Evolutionary conservation across 2,888 invertebrate species (phyloP).

Genomic region (Pteria penguin): DNA sequence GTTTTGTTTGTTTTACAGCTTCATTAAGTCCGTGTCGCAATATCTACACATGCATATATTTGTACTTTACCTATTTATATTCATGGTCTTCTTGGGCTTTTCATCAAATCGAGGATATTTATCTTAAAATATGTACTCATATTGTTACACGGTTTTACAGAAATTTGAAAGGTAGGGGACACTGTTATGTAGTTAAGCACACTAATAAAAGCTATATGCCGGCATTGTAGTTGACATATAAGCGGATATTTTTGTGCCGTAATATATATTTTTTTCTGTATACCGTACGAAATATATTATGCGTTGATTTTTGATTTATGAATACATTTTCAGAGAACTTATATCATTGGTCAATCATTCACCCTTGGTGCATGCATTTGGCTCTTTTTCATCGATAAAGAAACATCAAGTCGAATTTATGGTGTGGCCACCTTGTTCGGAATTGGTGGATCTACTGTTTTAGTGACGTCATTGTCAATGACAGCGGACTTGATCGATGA

Average conservation of each 20-base stretch:
- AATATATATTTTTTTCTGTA: background rate
- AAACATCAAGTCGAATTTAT: slow-evolving; percentile 8
- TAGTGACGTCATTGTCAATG: slow-evolving; percentile 29
- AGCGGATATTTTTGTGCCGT: background rate
- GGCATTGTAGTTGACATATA: too few species aligned
- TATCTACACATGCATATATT: too few species aligned
- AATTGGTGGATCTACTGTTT: slow-evolving; percentile 14
- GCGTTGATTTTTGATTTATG: background rate
- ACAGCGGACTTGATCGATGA: slow-evolving; percentile 24
- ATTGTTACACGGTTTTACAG: too few species aligned
- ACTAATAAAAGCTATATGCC: too few species aligned
- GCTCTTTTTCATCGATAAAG: slow-evolving; percentile 15
- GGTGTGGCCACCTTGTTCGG: slow-evolving; percentile 20
- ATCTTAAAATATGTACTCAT: too few species aligned
- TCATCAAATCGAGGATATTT: too few species aligned
- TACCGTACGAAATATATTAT: background rate
- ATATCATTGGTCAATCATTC: slow-evolving; percentile 10
- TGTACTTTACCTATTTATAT: too few species aligned
- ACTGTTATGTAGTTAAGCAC: too few species aligned
- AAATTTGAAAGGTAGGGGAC: too few species aligned
- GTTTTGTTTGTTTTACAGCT: too few species aligned
- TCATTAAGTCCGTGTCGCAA: too few species aligned
- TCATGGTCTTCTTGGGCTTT: too few species aligned
- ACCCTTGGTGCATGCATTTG: slow-evolving; percentile 24
- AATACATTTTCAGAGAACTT: slow-evolving; percentile 9